These are phyloP conservation scores for Odocoileus virginianus DNA, from an alignment of 2,113 vertebrate genomes.

Conservation along the genomic window DNA sequence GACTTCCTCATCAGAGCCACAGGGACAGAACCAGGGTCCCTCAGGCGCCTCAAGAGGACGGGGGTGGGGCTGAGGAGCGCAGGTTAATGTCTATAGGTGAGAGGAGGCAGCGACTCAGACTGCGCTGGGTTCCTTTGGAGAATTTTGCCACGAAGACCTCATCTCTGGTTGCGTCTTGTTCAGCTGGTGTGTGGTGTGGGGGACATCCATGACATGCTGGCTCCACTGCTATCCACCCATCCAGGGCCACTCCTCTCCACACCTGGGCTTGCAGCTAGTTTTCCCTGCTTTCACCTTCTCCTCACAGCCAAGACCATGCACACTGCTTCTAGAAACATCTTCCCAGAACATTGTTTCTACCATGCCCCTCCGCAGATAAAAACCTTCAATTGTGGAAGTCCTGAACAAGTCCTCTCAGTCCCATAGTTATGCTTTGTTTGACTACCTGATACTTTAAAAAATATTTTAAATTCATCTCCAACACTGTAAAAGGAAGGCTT, in stretches of 20 bases:
- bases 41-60: neutral
- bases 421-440: neutral
- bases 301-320: neutral
- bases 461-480: neutral
- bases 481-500: neutral
- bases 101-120: neutral
- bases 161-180: neutral
- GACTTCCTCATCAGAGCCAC: neutral
- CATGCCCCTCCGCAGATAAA: neutral
- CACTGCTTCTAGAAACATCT: neutral
- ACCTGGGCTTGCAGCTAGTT: neutral
- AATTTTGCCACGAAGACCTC: neutral
- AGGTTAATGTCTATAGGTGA: neutral
- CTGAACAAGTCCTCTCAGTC: neutral
- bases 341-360: neutral
- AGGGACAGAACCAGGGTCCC: neutral
- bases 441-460: neutral
- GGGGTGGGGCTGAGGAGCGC: neutral
- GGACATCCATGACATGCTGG: fast-evolving
- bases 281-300: neutral
- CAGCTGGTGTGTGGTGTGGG: neutral
- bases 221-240: neutral
- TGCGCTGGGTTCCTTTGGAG: neutral
- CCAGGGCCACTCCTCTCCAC: neutral
- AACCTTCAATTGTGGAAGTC: neutral